Evolutionary conservation across 2,888 invertebrate genomes (phyloP).

Genomic region (Torymus auratus): DNA sequence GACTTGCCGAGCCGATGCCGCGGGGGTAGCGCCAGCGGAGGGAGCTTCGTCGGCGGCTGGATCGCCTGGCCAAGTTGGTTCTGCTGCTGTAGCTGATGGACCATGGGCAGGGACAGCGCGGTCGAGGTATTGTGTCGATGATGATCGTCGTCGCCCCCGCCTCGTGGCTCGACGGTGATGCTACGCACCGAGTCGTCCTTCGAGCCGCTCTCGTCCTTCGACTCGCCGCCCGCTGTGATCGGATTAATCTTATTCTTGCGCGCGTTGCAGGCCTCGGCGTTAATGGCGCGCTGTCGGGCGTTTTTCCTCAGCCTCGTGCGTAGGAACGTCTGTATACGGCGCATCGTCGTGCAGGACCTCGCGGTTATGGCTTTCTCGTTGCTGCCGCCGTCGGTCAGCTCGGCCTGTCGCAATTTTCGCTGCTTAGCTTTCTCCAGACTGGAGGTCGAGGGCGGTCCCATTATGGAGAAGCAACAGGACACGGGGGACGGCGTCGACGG

Average conservation of each 20-base stretch:
- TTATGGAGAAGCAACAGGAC: slow-evolving; percentile 73
- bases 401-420: slow-evolving; percentile 36
- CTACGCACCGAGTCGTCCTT: slow-evolving; percentile 47
- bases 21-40: slow-evolving; percentile 26
- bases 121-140: slow-evolving; percentile 8
- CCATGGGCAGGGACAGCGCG: background rate
- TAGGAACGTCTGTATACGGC: slow-evolving; percentile 71
- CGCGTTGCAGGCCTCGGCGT: slow-evolving; percentile 60
- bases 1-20: slow-evolving; percentile 38
- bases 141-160: slow-evolving; percentile 12
- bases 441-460: slow-evolving; percentile 61
- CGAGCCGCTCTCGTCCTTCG: slow-evolving; percentile 34
- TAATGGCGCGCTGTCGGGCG: slow-evolving; percentile 64
- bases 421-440: slow-evolving; percentile 55
- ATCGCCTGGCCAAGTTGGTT: background rate
- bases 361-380: slow-evolving; percentile 34
- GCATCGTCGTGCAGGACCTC: slow-evolving; percentile 67
- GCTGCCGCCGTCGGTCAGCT: slow-evolving; percentile 27
- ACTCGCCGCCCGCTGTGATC: background rate
- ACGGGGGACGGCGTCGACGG: slow-evolving; percentile 74
- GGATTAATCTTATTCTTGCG: slow-evolving; percentile 67
- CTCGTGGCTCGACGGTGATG: slow-evolving; percentile 51
- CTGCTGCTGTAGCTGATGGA: slow-evolving; percentile 28
- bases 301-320: slow-evolving; percentile 68
- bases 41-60: slow-evolving; percentile 42